Percentiles rank a stretch among this genome's conserved stretches.
Evolutionary conservation across 2,888 invertebrate genomes (phyloP).

Genomic region (Drosophila niveifrons): DNA sequence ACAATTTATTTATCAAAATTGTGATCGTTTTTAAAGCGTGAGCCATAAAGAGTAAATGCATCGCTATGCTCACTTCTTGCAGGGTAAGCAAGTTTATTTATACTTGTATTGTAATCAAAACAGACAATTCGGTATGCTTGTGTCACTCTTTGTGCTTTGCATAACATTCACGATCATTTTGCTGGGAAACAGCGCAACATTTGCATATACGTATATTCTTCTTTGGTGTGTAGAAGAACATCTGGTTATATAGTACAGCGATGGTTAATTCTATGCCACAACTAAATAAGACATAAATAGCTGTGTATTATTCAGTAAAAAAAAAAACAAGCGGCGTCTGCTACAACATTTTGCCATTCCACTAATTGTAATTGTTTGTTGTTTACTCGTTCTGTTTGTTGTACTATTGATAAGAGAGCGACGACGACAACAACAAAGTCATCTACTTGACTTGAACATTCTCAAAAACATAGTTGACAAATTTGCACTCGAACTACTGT

Average conservation of each 20-base stretch:
- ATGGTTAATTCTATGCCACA: constrained; percentile 27
- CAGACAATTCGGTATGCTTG: constrained; percentile 28
- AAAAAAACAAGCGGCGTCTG: constrained; percentile 46
- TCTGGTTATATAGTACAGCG: constrained; percentile 15
- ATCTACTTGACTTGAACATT: constrained; percentile 66
- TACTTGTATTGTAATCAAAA: constrained; percentile 33
- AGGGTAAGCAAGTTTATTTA: constrained; percentile 29
- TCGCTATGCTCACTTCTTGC: background rate
- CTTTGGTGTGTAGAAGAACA: constrained; percentile 4
- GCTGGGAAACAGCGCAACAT: constrained; percentile 1
- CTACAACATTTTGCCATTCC: constrained; percentile 73
- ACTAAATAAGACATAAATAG: no score
- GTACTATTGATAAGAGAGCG: constrained; percentile 54
- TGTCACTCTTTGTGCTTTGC: constrained; percentile 14
- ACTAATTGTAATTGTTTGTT: constrained; percentile 75
- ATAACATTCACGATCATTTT: constrained; percentile 20
- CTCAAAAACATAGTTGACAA: constrained; percentile 71
- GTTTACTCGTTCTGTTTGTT: constrained; percentile 52
- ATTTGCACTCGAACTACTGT: constrained; percentile 80
- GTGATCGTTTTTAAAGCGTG: no score
- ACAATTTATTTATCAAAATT: no score
- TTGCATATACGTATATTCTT: background rate
- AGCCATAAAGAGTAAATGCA: background rate
- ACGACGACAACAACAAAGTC: constrained; percentile 18
- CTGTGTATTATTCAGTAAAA: constrained; percentile 12